Conservation (phyloP, 64 coral and sea anemone species). For the Montipora sp. region DNA sequence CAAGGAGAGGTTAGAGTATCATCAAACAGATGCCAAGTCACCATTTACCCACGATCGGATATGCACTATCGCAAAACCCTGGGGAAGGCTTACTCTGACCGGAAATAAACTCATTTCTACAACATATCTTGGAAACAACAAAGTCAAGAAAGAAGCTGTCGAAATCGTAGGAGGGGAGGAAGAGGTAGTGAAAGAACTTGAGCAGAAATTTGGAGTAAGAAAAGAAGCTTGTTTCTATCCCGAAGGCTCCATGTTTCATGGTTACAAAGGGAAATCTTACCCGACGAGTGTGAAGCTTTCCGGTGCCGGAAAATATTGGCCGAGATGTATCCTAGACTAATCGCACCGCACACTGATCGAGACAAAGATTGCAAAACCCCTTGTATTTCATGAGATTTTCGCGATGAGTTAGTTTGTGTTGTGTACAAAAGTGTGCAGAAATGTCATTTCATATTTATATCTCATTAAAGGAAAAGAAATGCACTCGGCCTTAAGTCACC, state of each 20-base stretch:
- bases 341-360: too few species aligned
- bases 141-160: conserved; percentile 28
- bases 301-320: too few species aligned
- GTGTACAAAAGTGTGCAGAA: too few species aligned
- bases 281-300: too few species aligned
- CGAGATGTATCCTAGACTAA: too few species aligned
- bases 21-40: conserved; percentile 25
- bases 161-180: conserved; percentile 19
- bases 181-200: conserved; percentile 30
- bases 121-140: conserved; percentile 54
- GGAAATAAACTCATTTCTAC: conserved; percentile 24
- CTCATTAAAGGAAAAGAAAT: too few species aligned
- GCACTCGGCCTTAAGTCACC: too few species aligned
- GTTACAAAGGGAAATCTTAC: too few species aligned
- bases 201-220: conserved; percentile 46
- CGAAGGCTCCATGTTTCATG: neutral
- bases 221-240: conserved; percentile 14
- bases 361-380: too few species aligned
- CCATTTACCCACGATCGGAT: conserved; percentile 46
- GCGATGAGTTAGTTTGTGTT: too few species aligned
- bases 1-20: neutral
- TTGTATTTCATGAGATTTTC: too few species aligned
- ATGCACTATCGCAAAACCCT: conserved; percentile 35
- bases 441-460: too few species aligned
- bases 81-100: conserved; percentile 30